Evolutionary conservation across 2,888 invertebrate species (phyloP).

Genomic region (Mesorhabditis spiculigera): DNA sequence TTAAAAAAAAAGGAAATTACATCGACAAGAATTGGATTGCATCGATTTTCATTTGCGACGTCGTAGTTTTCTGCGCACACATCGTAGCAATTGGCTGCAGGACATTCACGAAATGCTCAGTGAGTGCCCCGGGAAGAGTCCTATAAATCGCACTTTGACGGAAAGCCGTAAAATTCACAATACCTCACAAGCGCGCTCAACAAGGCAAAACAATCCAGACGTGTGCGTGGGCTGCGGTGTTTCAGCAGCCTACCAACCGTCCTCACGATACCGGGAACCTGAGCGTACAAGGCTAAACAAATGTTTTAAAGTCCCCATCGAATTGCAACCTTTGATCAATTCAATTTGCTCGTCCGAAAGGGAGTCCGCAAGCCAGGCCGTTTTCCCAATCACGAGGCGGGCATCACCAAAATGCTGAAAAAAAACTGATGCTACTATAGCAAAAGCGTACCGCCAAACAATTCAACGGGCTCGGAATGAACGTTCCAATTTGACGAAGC

Average conservation of each 20-base stretch:
- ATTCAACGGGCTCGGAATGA: constrained; percentile 23
- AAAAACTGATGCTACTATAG: no score
- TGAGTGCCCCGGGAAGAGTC: constrained; percentile 69
- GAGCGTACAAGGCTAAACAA: constrained; percentile 68
- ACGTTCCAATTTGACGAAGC: constrained; percentile 79
- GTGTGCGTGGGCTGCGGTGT: constrained; percentile 73
- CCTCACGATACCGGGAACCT: constrained; percentile 61
- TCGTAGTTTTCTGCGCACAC: constrained; percentile 30
- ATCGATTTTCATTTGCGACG: constrained; percentile 83
- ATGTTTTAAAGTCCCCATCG: constrained; percentile 5
- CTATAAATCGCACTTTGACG: constrained; percentile 14
- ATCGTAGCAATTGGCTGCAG: constrained; percentile 81
- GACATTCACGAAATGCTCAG: constrained; percentile 77
- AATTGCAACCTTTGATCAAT: constrained; percentile 60
- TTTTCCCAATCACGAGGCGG: constrained; percentile 16
- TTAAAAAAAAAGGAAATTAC: neutral
- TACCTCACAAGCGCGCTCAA: constrained; percentile 82
- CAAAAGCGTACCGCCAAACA: no score
- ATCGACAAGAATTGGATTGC: constrained; percentile 84
- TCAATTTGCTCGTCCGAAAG: constrained; percentile 17
- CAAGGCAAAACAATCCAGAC: constrained; percentile 86
- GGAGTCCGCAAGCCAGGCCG: constrained; percentile 13
- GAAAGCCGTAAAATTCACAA: constrained; percentile 6
- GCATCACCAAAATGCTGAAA: constrained; percentile 9
- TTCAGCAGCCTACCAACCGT: constrained; percentile 83